A percentile compares a stretch with the other conserved stretches of the same genome.
Evolutionary conservation across 2,113 vertebrate genomes (phyloP).

Genomic region (Dicentrarchus labrax): DNA sequence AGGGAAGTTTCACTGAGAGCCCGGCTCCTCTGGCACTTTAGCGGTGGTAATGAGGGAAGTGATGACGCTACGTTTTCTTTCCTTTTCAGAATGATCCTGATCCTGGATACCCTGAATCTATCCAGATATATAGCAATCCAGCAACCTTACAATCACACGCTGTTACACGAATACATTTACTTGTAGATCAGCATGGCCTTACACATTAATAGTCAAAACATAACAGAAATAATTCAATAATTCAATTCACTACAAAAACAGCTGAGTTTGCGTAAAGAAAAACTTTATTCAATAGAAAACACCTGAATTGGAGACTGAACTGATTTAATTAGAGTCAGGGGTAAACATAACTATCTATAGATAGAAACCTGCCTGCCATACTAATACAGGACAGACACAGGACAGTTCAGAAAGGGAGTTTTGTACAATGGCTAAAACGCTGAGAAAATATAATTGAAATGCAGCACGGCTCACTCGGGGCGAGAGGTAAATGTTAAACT

Average conservation of each 20-base stretch:
- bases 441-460: slow-evolving; percentile 31
- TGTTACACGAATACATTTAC: too few relatives aligned
- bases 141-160: too few relatives aligned
- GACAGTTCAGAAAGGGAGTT: slow-evolving; percentile 18
- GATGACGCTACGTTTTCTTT: too few relatives aligned
- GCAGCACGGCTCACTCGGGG: not conserved
- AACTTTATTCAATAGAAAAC: not conserved
- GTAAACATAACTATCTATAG: not conserved
- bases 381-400: slow-evolving; percentile 11
- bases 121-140: too few relatives aligned
- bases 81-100: too few relatives aligned
- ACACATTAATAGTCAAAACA: too few relatives aligned
- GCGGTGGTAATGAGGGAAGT: too few relatives aligned
- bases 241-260: not conserved
- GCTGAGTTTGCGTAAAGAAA: not conserved
- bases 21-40: too few relatives aligned
- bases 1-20: too few relatives aligned
- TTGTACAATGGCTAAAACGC: not conserved
- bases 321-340: not conserved
- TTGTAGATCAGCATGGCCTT: too few relatives aligned
- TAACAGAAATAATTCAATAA: not conserved
- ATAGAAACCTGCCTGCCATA: not conserved
- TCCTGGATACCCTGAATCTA: too few relatives aligned
- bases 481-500: slow-evolving; percentile 47
- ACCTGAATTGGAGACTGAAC: not conserved